These are phyloP conservation scores for Chaetodon trifasciatus DNA, from an alignment of 2,797 vertebrate genomes.

Conservation along the genomic window DNA sequence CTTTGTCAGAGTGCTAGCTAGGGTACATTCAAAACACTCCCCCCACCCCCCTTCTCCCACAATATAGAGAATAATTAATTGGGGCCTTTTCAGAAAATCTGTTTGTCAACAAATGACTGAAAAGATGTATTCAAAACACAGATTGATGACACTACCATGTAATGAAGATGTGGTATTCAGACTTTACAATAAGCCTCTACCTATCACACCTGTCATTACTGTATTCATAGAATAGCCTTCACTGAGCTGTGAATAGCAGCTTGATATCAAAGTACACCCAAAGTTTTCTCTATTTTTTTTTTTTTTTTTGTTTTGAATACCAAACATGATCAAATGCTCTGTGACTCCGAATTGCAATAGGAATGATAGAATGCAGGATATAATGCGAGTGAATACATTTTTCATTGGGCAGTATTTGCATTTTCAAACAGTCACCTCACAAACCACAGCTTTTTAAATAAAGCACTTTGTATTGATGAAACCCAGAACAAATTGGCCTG, in stretches of 20 bases:
- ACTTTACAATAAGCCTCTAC: slow-evolving; percentile 44
- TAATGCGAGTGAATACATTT: slow-evolving; percentile 13
- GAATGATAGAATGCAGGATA: not conserved
- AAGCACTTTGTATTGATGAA: slow-evolving; percentile 16
- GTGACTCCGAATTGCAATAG: not conserved
- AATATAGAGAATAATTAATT: slow-evolving; percentile 58
- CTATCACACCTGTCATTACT: slow-evolving; percentile 37
- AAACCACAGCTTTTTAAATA: slow-evolving; percentile 26
- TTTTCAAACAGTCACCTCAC: slow-evolving; percentile 23
- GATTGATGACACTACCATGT: slow-evolving; percentile 41
- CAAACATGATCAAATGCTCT: slow-evolving; percentile 16
- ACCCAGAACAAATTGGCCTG: slow-evolving; percentile 22
- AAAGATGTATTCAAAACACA: slow-evolving; percentile 35
- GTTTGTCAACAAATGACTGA: slow-evolving; percentile 62
- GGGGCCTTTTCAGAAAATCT: slow-evolving; percentile 55
- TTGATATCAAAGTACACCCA: slow-evolving; percentile 21
- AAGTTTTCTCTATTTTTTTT: not conserved
- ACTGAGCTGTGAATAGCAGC: slow-evolving; percentile 29
- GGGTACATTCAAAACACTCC: slow-evolving; percentile 46
- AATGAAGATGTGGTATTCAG: slow-evolving; percentile 43
- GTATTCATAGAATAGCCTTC: slow-evolving; percentile 27
- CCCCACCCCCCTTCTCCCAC: not conserved
- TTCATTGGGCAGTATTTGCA: not conserved
- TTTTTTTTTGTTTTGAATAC: not conserved
- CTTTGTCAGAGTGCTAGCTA: slow-evolving; percentile 70